Percentiles rank a stretch among this genome's conserved stretches.
phyloP scores from a whole-genome alignment of 1,140 invertebrate species.

The Pseudomyrmex sp. region DNA sequence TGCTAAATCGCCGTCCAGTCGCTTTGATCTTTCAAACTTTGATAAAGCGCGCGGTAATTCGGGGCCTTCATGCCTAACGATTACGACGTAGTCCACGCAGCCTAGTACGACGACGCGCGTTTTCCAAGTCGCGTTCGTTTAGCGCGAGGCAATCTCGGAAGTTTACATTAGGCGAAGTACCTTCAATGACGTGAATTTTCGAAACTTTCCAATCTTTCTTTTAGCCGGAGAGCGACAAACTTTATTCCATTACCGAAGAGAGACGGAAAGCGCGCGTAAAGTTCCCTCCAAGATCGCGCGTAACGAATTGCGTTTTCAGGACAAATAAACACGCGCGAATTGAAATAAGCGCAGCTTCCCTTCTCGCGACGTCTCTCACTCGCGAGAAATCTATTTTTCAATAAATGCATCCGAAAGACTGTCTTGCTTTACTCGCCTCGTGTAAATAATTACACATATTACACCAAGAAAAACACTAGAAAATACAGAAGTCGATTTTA shows the following conservation, averaged over 20 bases:
- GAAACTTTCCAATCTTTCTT: conserved; percentile 61
- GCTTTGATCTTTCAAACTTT: conserved; percentile 13
- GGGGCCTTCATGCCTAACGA: conserved; percentile 3
- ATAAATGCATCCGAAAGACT: neutral
- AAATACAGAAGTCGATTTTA: neutral
- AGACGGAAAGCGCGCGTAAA: conserved; percentile 34
- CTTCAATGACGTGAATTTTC: conserved; percentile 57
- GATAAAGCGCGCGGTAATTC: conserved; percentile 17
- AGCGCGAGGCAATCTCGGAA: conserved; percentile 48
- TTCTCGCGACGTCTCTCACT: neutral
- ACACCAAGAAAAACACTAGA: no score
- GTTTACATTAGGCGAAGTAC: conserved; percentile 56
- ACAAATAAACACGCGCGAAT: conserved; percentile 37
- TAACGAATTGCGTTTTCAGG: conserved; percentile 58
- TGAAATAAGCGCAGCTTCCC: conserved; percentile 1
- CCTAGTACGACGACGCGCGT: neutral
- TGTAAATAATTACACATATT: no score
- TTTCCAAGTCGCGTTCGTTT: conserved; percentile 57
- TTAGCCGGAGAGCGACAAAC: conserved; percentile 54
- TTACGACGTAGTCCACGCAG: conserved; percentile 9
- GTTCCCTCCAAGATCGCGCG: conserved; percentile 42
- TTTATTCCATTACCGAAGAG: conserved; percentile 55
- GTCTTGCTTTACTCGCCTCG: no score
- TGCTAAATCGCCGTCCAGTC: neutral
- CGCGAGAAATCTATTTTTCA: neutral